Evolutionary conservation across 2,113 vertebrate genomes (phyloP), one percentile per base, ranked within the genome.

Genomic region (Saguinus midas): DNA sequence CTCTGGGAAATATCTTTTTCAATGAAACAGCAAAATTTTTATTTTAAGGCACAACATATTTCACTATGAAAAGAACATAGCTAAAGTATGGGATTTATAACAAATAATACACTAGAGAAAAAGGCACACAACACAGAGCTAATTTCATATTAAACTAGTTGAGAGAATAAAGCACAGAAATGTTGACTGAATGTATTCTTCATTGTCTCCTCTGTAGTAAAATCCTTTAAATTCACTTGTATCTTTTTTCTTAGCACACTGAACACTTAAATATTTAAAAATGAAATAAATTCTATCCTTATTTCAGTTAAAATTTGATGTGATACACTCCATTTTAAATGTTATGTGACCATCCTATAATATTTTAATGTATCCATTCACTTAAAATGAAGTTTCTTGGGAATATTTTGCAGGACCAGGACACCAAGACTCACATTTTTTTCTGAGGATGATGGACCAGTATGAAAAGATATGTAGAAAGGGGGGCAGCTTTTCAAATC

Each of bases 11-110:
- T 35, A 48, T 3, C 8, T 52, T 79, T 79, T 84, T 90, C 9
- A 95, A 90, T 84, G 40, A 87, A 91, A 68, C 17, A 96, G 13
- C 17, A 90, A 76, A 37, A 58, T 32, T 94, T 97, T 79, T 61
- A 88, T 43, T 73, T 14, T 29, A 83, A 21, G 61, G 55, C 8
- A 72, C 2, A 66, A 37, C 2, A 45, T 90, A 70, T 79, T 83
- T 96, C 55, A 70, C 8, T 79, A 88, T 66, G 21, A 82, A 93
- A 93, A 89, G 18, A 91, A 40, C 27, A 61, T 12, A 78, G 45
- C 13, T 27, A 61, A 80, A 78, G 8, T 3, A 27, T 25, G 12
- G 4, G 48, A 80, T 45, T 87, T 80, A 52, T 58, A 83, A 87
- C 2, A 4, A 94, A 57, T 73, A 96, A 64, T 83, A 90, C 20